These are phyloP conservation scores for Vanessa atalanta DNA, from an alignment of 1,140 invertebrate genomes.

Conservation along the genomic window DNA sequence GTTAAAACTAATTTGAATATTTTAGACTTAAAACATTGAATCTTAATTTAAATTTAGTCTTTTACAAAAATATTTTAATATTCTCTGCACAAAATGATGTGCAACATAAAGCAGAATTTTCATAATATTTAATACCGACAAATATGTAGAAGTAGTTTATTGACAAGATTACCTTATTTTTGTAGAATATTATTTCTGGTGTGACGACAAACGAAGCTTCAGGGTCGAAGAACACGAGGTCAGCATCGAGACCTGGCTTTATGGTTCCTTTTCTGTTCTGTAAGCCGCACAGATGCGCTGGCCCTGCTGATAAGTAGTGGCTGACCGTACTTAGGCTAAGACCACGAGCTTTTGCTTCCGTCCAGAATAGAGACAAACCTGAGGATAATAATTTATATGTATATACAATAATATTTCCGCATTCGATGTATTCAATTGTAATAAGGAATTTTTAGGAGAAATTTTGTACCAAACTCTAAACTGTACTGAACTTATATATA, in stretches of 20 bases:
- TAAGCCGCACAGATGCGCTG: slow-evolving; percentile 83
- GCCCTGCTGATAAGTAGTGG: slow-evolving; percentile 82
- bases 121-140: background rate
- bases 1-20: no score
- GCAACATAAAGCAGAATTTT: background rate
- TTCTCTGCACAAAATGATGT: no score
- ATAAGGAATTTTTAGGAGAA: no score
- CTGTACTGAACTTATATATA: no score
- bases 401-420: no score
- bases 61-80: no score
- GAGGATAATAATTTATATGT: background rate
- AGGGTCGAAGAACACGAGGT: slow-evolving; percentile 88
- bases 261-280: slow-evolving; percentile 83
- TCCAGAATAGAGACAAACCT: slow-evolving; percentile 86
- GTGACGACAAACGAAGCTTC: slow-evolving; percentile 82
- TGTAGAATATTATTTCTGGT: slow-evolving; percentile 79
- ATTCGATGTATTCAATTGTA: no score
- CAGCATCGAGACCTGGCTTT: slow-evolving; percentile 84
- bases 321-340: slow-evolving; percentile 81
- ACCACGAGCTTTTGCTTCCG: slow-evolving; percentile 77
- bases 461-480: no score
- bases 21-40: no score
- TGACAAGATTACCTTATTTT: slow-evolving; percentile 80
- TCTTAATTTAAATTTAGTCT: no score
- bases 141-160: no score